phyloP scores from a whole-genome alignment of 2,113 vertebrate genomes.

The Festucalex cinctus region DNA sequence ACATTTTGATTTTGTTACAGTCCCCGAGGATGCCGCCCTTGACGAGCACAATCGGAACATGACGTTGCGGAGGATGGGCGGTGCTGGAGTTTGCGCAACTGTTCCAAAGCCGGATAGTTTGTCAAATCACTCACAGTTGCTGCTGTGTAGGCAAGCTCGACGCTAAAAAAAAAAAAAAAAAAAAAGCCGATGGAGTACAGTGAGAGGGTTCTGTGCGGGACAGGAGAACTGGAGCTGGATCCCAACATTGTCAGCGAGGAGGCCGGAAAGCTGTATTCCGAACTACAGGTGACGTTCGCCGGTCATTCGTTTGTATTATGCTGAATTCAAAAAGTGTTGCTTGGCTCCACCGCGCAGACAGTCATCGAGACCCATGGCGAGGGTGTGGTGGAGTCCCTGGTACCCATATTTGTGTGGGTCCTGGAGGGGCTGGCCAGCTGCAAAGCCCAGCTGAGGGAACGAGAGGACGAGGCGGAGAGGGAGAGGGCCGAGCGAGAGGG shows the following conservation, averaged over 20 bases:
- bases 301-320: background rate
- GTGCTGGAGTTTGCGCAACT: constrained; percentile 26
- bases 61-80: constrained; percentile 26
- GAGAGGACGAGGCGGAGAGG: constrained; percentile 65
- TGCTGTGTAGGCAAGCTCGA: background rate
- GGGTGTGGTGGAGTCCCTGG: constrained; percentile 74
- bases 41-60: constrained; percentile 1
- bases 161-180: no score
- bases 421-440: constrained; percentile 75
- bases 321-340: background rate
- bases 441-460: constrained; percentile 71
- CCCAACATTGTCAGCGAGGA: constrained; percentile 78
- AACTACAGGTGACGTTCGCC: constrained; percentile 68
- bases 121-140: background rate
- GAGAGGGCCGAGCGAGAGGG: constrained; percentile 68
- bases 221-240: constrained; percentile 70
- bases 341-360: constrained; percentile 39
- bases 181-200: constrained; percentile 69
- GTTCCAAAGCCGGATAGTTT: constrained; percentile 31
- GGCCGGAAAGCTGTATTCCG: constrained; percentile 75
- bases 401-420: constrained; percentile 77
- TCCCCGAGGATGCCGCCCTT: constrained; percentile 3
- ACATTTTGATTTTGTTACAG: background rate
- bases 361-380: constrained; percentile 74
- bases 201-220: constrained; percentile 63